Conservation (phyloP, 2,797 vertebrate species). For the Tokudaia muenninki region DNA sequence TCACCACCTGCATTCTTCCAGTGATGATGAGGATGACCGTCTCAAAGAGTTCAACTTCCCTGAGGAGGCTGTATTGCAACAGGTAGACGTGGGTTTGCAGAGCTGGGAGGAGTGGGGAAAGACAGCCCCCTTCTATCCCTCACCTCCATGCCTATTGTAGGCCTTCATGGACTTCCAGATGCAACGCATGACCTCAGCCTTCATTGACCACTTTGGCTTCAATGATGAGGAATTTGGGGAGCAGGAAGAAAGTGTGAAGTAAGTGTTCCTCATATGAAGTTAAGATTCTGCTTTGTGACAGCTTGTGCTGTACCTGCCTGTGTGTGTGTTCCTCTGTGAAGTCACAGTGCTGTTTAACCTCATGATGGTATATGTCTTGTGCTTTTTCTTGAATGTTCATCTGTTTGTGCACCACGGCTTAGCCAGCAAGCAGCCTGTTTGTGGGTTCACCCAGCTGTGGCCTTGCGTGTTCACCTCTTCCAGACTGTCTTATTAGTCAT, state of each 20-base stretch:
- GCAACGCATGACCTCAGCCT: constrained; percentile 88
- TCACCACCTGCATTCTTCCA: constrained; percentile 87
- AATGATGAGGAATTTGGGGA: constrained; percentile 89
- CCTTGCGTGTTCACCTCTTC: neutral
- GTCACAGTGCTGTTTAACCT: neutral
- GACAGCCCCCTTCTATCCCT: neutral
- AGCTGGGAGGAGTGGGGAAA: fast-evolving
- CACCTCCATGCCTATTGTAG: constrained; percentile 39
- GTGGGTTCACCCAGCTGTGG: neutral
- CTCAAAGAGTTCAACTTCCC: constrained; percentile 88
- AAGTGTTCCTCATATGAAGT: constrained; percentile 61
- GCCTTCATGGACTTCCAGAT: constrained; percentile 89
- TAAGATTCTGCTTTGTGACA: neutral
- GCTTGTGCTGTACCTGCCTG: neutral
- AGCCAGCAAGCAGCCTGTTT: neutral
- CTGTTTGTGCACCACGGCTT: neutral
- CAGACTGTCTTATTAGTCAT: neutral
- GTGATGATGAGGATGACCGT: constrained; percentile 87
- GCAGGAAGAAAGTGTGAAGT: constrained; percentile 89
- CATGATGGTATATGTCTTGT: fast-evolving
- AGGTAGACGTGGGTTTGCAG: constrained; percentile 76
- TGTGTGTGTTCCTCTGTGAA: neutral
- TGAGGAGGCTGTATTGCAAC: constrained; percentile 87
- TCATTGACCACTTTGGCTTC: constrained; percentile 89
- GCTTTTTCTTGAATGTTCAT: neutral